phyloP scores from a whole-genome alignment of 2,797 vertebrate genomes.

The Somateria mollissima region DNA sequence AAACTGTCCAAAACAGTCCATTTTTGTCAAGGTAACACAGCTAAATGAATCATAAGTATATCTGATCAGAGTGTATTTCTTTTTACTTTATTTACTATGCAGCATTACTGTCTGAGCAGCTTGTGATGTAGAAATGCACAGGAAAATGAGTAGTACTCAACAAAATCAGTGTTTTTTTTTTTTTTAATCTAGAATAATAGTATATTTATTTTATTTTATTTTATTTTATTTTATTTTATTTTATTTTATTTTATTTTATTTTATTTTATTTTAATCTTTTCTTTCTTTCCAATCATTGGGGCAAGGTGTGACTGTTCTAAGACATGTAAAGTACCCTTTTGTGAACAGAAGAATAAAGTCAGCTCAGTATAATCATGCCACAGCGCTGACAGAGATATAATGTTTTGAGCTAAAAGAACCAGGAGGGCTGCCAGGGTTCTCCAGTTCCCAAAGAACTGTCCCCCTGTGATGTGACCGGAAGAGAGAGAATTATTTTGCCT shows the following conservation, averaged over 20 bases:
- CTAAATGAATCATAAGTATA: neutral
- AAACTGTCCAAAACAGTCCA: neutral
- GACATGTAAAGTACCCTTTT: neutral
- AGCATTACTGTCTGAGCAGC: neutral
- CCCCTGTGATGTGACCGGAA: neutral
- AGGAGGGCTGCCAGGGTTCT: neutral
- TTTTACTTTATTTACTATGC: neutral
- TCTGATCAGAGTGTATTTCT: neutral
- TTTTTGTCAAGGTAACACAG: neutral
- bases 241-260: neutral
- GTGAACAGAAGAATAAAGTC: conserved; percentile 19
- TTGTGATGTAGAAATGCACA: neutral
- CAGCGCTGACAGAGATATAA: neutral
- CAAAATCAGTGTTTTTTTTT: neutral
- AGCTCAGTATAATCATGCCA: neutral
- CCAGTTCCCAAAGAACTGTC: neutral
- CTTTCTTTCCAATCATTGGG: neutral
- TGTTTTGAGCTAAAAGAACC: neutral
- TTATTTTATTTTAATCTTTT: neutral
- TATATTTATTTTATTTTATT: neutral
- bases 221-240: neutral
- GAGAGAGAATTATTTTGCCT: neutral
- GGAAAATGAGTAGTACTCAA: neutral
- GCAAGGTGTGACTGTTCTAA: conserved; percentile 36
- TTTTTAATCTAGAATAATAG: neutral